Evolutionary conservation across 2,797 vertebrate genomes (phyloP).

Genomic region (Rhyacichthys aspro): DNA sequence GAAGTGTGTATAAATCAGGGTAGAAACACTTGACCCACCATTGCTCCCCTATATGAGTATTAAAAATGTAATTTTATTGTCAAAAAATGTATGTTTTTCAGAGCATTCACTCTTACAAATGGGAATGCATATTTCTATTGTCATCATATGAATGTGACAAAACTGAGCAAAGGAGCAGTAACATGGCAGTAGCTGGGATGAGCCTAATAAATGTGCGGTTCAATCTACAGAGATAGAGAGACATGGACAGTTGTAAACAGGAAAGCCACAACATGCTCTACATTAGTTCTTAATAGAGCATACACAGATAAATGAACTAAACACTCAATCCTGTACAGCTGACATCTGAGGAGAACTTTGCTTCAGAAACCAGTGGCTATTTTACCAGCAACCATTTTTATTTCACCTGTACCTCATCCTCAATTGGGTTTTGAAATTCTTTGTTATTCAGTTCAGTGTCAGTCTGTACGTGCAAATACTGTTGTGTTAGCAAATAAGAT

Average conservation of each 20-base stretch:
- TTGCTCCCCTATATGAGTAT: too few species aligned
- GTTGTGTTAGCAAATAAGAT: constrained; percentile 49
- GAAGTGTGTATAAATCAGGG: too few species aligned
- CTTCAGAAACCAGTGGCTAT: not conserved
- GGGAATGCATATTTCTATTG: too few species aligned
- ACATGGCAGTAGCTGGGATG: not conserved
- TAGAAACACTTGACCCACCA: too few species aligned
- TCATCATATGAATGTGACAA: not conserved
- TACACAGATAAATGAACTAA: not conserved
- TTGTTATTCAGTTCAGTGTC: constrained; percentile 33
- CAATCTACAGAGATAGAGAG: not conserved
- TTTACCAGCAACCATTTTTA: not conserved
- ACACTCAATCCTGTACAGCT: not conserved
- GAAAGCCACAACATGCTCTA: not conserved
- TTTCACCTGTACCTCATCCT: too few species aligned
- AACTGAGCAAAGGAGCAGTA: not conserved
- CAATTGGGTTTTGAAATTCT: constrained; percentile 18
- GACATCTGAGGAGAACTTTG: too few species aligned
- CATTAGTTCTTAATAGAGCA: not conserved
- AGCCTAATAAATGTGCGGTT: not conserved
- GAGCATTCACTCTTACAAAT: too few species aligned
- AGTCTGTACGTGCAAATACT: constrained; percentile 43
- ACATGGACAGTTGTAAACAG: not conserved
- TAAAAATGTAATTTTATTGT: constrained; percentile 29
- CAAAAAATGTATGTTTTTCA: constrained; percentile 12